Evolutionary conservation across 2,888 invertebrate genomes (phyloP), one percentile per base, ranked within the genome.

Genomic region (Luperina nickerlii): DNA sequence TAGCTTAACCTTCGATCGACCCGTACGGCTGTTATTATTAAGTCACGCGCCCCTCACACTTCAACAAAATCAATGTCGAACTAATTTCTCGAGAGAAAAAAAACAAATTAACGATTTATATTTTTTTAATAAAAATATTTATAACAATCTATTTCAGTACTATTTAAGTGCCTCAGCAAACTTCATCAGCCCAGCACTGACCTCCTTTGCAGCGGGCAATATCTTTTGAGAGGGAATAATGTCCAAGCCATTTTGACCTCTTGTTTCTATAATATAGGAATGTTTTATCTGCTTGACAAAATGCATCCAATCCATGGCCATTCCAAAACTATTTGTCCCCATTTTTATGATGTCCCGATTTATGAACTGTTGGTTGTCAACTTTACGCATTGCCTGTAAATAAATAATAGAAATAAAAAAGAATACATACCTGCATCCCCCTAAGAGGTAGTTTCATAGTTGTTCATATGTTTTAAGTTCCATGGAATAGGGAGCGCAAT

Each of bases 231-330:
- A 24, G 0, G 48, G 13, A 6, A 70, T 51, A 0, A 45, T 1
- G 24, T 82, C 78, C 27, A 78, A 4, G 9, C 72, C 74, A 45
- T 20, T 15, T 15, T 48, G n/a, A 1, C 75, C 72, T 6, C 86
- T 84, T 27, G 83, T 83, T 45, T 73, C 66, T 63, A 84, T 75
- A 24, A 85, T 45, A 13, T 88, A 87, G 0, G 88, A 66, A 63
- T 87, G 76, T 11, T 0, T 18, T 24, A 83, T 18, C 0, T 73
- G 0, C 27, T 68, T 68, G 0, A 13, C 54, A 24, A 69, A 73
- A 45, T 76, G 32, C 78, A 83, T 78, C 86, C 88, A 87, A 18
- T 85, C 79, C 1, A 88, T 71, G 0, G 86, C 69, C 63, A 76
- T 85, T 3, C 88, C 88, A 18, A 32, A 65, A 24, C 63, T 67